Base-by-base conservation (phyloP, 1,140 invertebrate species). In the Hyphantria cunea region DNA sequence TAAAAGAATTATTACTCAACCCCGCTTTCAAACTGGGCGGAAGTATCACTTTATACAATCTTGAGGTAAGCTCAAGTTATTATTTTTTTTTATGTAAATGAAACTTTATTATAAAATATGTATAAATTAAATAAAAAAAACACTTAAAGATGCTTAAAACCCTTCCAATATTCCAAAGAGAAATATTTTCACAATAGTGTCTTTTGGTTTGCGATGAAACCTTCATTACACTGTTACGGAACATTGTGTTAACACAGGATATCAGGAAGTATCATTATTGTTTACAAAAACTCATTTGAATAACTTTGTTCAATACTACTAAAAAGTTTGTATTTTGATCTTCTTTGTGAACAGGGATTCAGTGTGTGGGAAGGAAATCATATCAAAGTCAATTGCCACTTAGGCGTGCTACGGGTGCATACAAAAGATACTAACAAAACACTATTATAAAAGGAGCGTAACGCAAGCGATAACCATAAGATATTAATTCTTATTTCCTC, bases 151-250 rank as follows among this genome's bases (percentile, higher is more conserved):
- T 25, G 17, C 17, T 25, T 1, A 25, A 25, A 25, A 25, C 72
- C 25, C n/a, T n/a, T n/a, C n/a, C n/a, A n/a, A n/a, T n/a, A n/a
- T n/a, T n/a, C n/a, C n/a, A n/a, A n/a, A n/a, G 65, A 70, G 63
- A 68, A 65, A 67, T 50, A 71, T 69, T 75, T 63, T 58, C 61
- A 54, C 48, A 67, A 56, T 59, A 39, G 53, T 17, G 41, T 2
- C 34, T 37, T 37, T 4, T 37, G 3, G 3, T 1, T 4, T 3
- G 34, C 17, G 34, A 37, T 37, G 8, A 37, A 37, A 37, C 34
- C 34, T 37, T 37, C 34, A 37, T 11, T 37, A 37, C 11, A 37
- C 2, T 37, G 8, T 37, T 37, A 37, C 0, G 34, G 34, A 37
- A 11, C 34, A 37, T 10, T 37, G 34, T 11, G 11, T 7, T 1